These are phyloP conservation scores for Scaptomyza polygonia DNA, from an alignment of 2,888 invertebrate species.

Conservation along the genomic window DNA sequence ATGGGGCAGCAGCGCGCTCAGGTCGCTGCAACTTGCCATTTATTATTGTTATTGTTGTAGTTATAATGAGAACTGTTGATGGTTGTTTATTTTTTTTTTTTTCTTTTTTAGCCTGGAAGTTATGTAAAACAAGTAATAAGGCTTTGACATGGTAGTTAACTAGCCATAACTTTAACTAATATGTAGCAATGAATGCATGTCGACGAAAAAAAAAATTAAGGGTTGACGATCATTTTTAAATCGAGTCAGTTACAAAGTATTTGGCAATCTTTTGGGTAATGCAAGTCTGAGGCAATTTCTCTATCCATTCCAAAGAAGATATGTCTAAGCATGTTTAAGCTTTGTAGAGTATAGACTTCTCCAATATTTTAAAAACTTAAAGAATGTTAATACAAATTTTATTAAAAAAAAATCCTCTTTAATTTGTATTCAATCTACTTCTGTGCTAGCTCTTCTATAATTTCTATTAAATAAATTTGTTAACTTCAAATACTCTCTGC, in stretches of 20 bases:
- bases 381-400: too few relatives aligned
- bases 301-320: too few relatives aligned
- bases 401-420: too few relatives aligned
- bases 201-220: not conserved
- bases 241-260: not conserved
- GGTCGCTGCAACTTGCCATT: constrained; percentile 6
- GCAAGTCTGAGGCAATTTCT: too few relatives aligned
- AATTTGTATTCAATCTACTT: too few relatives aligned
- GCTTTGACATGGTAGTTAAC: constrained; percentile 36
- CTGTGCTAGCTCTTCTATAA: too few relatives aligned
- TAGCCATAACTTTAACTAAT: not conserved
- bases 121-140: constrained; percentile 43
- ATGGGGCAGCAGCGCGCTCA: constrained; percentile 33
- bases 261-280: not conserved
- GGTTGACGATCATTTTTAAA: too few relatives aligned
- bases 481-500: too few relatives aligned
- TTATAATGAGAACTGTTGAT: constrained; percentile 31
- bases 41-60: constrained; percentile 11
- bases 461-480: too few relatives aligned
- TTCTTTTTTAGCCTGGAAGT: constrained; percentile 7
- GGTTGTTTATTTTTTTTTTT: not conserved
- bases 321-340: too few relatives aligned
- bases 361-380: too few relatives aligned
- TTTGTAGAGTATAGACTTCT: too few relatives aligned
- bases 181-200: not conserved